A percentile compares a stretch with the other conserved stretches of the same genome.
phyloP scores from a whole-genome alignment of 2,113 vertebrate genomes.

The Cololabis saira region DNA sequence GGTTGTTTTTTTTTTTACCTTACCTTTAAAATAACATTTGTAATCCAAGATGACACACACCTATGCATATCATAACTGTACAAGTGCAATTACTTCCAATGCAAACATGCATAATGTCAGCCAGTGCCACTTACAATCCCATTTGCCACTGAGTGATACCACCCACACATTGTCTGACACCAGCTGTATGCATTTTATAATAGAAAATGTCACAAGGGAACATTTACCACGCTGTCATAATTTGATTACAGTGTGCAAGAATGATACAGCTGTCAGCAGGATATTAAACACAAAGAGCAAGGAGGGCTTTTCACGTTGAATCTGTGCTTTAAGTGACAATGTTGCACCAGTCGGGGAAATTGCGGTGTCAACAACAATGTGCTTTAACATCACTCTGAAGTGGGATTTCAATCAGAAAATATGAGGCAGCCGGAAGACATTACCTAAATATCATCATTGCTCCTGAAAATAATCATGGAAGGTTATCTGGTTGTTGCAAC shows the following conservation, averaged over 20 bases:
- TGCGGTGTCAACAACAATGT: conserved; percentile 73
- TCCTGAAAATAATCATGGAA: conserved; percentile 25
- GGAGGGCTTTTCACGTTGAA: conserved; percentile 63
- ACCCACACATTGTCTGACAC: conserved; percentile 70
- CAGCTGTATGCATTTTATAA: conserved; percentile 74
- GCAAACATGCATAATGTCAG: conserved; percentile 55
- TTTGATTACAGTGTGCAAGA: conserved; percentile 76
- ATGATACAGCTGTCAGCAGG: conserved; percentile 73
- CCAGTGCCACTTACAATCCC: conserved; percentile 71
- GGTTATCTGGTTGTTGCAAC: conserved; percentile 17
- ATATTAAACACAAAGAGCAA: conserved; percentile 71
- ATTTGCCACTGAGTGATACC: conserved; percentile 65
- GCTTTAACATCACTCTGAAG: conserved; percentile 61
- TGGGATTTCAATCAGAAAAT: conserved; percentile 55
- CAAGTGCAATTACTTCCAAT: conserved; percentile 58
- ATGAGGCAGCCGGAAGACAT: conserved; percentile 17
- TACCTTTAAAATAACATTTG: conserved; percentile 35
- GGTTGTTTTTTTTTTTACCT: conserved; percentile 11
- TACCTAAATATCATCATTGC: conserved; percentile 5
- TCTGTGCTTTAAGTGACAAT: conserved; percentile 74
- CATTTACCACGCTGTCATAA: conserved; percentile 73
- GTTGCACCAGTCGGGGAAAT: conserved; percentile 63
- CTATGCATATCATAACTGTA: conserved; percentile 64
- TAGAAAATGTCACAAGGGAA: conserved; percentile 77
- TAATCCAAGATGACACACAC: conserved; percentile 60